A percentile compares a stretch with the other conserved stretches of the same genome.
Conservation (phyloP, 2,797 vertebrate genomes). For the Arctocebus calabarensis region DNA sequence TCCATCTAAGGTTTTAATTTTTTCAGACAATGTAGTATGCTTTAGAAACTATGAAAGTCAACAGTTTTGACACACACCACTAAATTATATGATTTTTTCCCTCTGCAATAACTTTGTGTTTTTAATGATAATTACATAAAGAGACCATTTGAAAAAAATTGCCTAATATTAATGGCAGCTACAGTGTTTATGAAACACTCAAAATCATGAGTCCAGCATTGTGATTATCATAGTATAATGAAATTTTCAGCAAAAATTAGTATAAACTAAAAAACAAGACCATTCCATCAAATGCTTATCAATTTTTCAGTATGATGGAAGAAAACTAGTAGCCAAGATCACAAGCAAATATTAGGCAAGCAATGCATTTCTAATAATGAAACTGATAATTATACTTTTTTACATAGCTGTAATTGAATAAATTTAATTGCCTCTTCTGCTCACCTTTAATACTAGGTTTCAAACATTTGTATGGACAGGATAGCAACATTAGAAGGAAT, state of each 20-base stretch:
- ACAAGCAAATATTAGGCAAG: slow-evolving; percentile 81
- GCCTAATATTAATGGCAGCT: not conserved
- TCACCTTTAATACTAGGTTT: slow-evolving; percentile 85
- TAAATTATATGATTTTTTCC: not conserved
- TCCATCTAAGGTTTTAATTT: not conserved
- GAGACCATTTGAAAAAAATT: not conserved
- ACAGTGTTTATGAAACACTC: not conserved
- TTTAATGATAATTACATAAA: not conserved
- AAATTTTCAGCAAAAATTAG: not conserved
- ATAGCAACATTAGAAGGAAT: slow-evolving; percentile 80
- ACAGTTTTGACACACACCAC: not conserved
- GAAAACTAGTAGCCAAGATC: slow-evolving; percentile 66
- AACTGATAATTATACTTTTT: slow-evolving; percentile 81
- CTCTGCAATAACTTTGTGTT: not conserved
- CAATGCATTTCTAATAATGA: slow-evolving; percentile 71
- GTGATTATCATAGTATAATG: not conserved
- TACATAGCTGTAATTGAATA: slow-evolving; percentile 80
- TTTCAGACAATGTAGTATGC: not conserved
- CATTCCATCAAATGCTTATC: slow-evolving; percentile 26
- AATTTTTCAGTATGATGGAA: slow-evolving; percentile 18
- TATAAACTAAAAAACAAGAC: slow-evolving; percentile 29
- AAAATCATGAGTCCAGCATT: not conserved
- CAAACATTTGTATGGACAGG: slow-evolving; percentile 79
- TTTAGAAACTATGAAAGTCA: slow-evolving; percentile 33
- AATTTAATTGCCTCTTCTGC: slow-evolving; percentile 82